These are phyloP conservation scores for Rhingia campestris DNA, from an alignment of 2,888 invertebrate genomes.

Conservation along the genomic window DNA sequence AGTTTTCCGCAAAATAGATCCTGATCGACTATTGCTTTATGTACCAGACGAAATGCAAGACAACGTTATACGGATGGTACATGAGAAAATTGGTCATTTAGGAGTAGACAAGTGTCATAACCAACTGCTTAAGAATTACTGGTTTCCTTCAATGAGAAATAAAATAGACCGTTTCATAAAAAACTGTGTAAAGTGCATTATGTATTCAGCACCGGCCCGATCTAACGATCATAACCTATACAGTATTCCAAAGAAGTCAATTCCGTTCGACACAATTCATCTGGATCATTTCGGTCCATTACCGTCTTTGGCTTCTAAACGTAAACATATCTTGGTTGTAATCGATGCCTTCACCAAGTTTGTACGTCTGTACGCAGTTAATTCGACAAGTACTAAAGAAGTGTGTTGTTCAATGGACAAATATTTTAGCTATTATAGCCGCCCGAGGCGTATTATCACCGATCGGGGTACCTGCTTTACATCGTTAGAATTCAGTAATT, in stretches of 20 bases:
- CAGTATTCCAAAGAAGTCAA: conserved; percentile 36
- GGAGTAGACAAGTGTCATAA: too few relatives aligned
- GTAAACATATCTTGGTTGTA: conserved; percentile 21
- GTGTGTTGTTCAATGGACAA: conserved; percentile 4
- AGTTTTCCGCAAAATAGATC: too few relatives aligned
- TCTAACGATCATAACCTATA: conserved; percentile 19
- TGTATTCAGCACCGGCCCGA: conserved; percentile 31
- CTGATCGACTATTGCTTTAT: too few relatives aligned
- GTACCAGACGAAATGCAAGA: too few relatives aligned
- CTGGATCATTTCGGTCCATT: conserved; percentile 29
- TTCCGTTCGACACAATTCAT: conserved; percentile 44
- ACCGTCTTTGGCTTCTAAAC: conserved; percentile 13
- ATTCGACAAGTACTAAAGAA: conserved; percentile 29
- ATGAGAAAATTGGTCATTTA: too few relatives aligned
- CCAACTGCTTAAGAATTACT: conserved; percentile 32
- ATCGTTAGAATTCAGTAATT: conserved; percentile 48
- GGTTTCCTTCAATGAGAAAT: conserved; percentile 49
- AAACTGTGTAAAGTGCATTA: conserved; percentile 44
- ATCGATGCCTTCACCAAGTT: conserved; percentile 20
- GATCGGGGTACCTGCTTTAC: conserved; percentile 45
- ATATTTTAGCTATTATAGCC: conserved; percentile 18
- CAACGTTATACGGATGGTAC: too few relatives aligned
- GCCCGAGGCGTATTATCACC: conserved; percentile 9
- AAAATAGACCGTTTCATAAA: conserved; percentile 32
- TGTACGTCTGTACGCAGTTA: conserved; percentile 1